Evolutionary conservation across 2,113 vertebrate species (phyloP).

Genomic region (Hemichromis elongatus): DNA sequence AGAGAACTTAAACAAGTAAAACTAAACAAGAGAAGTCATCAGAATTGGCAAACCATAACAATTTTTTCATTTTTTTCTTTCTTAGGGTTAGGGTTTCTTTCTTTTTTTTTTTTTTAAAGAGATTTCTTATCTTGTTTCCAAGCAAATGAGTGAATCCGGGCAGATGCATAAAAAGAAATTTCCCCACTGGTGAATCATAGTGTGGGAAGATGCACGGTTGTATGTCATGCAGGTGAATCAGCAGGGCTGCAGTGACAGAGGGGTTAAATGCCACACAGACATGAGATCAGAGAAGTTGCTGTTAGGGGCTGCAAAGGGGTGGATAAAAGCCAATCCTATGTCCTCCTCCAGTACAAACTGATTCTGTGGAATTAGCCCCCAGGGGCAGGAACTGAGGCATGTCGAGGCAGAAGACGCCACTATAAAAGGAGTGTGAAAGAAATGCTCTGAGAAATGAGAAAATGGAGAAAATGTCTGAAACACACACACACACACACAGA

Average conservation of each 20-base stretch:
- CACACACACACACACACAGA: neutral
- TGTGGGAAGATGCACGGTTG: neutral
- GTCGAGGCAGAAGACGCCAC: slow-evolving; percentile 61
- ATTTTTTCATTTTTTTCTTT: neutral
- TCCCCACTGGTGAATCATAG: slow-evolving; percentile 15
- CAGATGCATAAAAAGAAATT: neutral
- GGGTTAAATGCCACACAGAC: slow-evolving; percentile 71
- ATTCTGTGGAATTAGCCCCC: slow-evolving; percentile 72
- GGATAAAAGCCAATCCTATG: slow-evolving; percentile 67
- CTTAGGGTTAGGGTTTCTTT: too few relatives aligned
- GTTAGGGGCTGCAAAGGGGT: slow-evolving; percentile 52
- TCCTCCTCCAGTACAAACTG: slow-evolving; percentile 61
- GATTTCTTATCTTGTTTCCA: neutral
- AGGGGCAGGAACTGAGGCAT: slow-evolving; percentile 72
- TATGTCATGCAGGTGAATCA: slow-evolving; percentile 14
- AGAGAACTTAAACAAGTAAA: neutral
- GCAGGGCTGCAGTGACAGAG: slow-evolving; percentile 29
- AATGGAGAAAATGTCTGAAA: slow-evolving; percentile 45
- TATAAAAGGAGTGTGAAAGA: slow-evolving; percentile 53
- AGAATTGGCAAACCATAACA: neutral
- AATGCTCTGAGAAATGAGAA: slow-evolving; percentile 56
- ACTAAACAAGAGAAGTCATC: neutral
- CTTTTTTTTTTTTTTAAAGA: neutral
- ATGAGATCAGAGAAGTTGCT: slow-evolving; percentile 63
- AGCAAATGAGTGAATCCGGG: neutral